Percentiles rank a stretch among this genome's conserved stretches.
These are phyloP conservation scores for Prorops nasuta DNA, from an alignment of 1,140 invertebrate species.

Conservation along the genomic window DNA sequence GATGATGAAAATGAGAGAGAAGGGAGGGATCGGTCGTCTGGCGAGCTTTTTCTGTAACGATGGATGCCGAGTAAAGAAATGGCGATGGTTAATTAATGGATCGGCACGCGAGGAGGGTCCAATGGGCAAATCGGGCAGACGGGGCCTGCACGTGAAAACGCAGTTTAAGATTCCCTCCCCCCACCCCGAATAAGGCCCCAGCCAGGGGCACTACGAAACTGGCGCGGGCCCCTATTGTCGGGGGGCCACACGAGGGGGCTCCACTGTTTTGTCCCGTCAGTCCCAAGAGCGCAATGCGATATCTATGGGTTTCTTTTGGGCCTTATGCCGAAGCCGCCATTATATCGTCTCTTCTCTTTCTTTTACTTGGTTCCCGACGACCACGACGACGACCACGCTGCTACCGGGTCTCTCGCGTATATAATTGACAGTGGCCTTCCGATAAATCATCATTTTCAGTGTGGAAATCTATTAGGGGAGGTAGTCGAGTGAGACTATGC, in stretches of 20 bases:
- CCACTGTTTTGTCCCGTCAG: constrained; percentile 54
- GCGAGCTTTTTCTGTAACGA: not conserved
- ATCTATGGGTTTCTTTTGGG: constrained; percentile 50
- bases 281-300: constrained; percentile 51
- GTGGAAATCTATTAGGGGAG: too few relatives aligned
- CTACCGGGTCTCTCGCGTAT: too few relatives aligned
- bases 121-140: too few relatives aligned
- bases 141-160: constrained; percentile 28
- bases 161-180: constrained; percentile 3
- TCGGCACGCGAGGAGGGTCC: constrained; percentile 42
- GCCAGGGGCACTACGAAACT: constrained; percentile 25
- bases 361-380: not conserved
- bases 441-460: too few relatives aligned
- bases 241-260: too few relatives aligned
- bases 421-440: too few relatives aligned
- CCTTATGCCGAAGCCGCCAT: constrained; percentile 40
- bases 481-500: too few relatives aligned
- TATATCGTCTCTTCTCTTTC: constrained; percentile 18
- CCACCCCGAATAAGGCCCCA: constrained; percentile 1
- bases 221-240: constrained; percentile 20
- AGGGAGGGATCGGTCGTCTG: not conserved
- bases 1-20: not conserved
- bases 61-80: constrained; percentile 23
- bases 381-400: not conserved
- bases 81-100: constrained; percentile 51